phyloP scores from a whole-genome alignment of 1,140 invertebrate genomes.

The Centruroides sculpturatus region DNA sequence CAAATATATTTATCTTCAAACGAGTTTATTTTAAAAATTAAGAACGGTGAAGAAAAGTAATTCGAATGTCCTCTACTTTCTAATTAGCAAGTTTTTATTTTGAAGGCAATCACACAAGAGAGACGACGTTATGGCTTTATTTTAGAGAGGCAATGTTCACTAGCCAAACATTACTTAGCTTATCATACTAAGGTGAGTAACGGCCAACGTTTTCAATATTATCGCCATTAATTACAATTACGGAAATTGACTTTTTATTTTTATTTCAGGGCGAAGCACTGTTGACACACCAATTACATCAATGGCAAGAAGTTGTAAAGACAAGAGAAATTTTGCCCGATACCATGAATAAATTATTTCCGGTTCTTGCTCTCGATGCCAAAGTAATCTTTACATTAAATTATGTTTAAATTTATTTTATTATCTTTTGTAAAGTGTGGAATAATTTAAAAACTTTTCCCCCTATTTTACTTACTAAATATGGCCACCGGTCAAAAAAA shows the following conservation, averaged over 20 bases:
- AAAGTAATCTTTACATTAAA: too few species aligned
- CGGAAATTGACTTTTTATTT: neutral
- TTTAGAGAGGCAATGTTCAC: conserved; percentile 72
- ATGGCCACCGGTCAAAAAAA: too few species aligned
- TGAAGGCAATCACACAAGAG: conserved; percentile 83
- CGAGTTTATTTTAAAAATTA: too few species aligned
- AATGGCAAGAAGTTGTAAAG: conserved; percentile 73
- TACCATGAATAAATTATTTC: conserved; percentile 61
- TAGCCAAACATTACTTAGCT: conserved; percentile 77
- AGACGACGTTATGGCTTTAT: conserved; percentile 83
- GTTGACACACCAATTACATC: conserved; percentile 63
- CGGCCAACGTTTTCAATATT: too few species aligned
- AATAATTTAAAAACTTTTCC: too few species aligned
- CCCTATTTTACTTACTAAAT: too few species aligned
- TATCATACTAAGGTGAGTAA: conserved; percentile 45
- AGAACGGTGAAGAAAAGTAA: too few species aligned
- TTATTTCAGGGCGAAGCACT: conserved; percentile 12
- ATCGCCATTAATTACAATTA: too few species aligned
- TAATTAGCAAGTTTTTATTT: conserved; percentile 1
- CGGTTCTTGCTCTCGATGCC: conserved; percentile 17
- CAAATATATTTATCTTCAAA: too few species aligned
- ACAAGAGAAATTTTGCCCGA: conserved; percentile 69
- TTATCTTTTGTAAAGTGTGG: too few species aligned
- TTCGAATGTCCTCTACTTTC: too few species aligned
- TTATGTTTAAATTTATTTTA: too few species aligned